Base-by-base conservation (phyloP, 2,888 invertebrate species). In the Conomelus anceps region DNA sequence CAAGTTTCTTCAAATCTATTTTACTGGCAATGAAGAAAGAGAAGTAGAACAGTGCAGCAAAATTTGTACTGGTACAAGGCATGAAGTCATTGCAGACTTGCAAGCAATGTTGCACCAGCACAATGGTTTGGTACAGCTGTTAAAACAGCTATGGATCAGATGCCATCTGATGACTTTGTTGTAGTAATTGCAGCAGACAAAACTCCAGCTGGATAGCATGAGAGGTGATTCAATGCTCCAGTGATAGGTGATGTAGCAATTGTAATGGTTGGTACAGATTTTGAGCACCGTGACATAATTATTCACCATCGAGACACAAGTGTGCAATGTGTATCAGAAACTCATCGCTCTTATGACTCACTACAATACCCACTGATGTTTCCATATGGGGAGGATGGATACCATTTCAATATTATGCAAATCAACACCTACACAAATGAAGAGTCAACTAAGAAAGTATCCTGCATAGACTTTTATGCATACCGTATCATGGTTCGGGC, bases 321-420 rank as follows among this genome's bases (percentile, higher is more conserved):
- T 41, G 22, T 29, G 22, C 29, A 88, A 22, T 17, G 63, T 63
- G 41, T 88, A n/a, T 22, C 63, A 13, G 91, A 92, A 84, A 90
- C 90, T 23, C 90, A 91, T 84, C 86, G 90, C 26, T 89, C 89
- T 7, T 91, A 91, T 34, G 92, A 93, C 89, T 90, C 92, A 23
- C 89, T 93, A 84, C 90, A 91, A 24, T 93, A 93, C 89, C 92
- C 92, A 0, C 22, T 93, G 0, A 91, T 92, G 87, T 92, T 92
- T 89, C 91, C 91, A 11, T 41, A 85, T 63, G 91, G 92, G n/a
- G 90, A 92, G 86, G 91, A 92, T 90, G 92, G 92, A 22, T 92
- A 92, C 87, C 29, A 88, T 29, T 90, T 91, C n/a, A 84, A 91
- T 23, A 88, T 92, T 22, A 23, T 23, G 11, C 89, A 90, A 29